These are phyloP conservation scores for Gorsachius goisagi DNA, from an alignment of 2,113 vertebrate species.

Conservation along the genomic window DNA sequence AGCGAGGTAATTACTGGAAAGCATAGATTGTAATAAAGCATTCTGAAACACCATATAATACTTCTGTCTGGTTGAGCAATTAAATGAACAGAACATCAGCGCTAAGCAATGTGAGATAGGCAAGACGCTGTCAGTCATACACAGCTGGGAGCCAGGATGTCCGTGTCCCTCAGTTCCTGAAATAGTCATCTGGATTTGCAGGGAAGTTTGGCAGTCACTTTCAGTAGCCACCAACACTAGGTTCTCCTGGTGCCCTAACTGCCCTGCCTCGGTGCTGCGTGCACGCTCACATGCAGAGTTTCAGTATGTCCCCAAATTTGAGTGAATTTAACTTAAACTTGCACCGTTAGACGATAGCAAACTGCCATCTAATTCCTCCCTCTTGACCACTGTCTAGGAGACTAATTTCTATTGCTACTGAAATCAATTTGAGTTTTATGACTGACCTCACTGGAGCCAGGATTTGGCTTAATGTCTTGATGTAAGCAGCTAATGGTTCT, in stretches of 20 bases:
- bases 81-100: neutral
- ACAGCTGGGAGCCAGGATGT: neutral
- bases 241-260: neutral
- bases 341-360: neutral
- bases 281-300: neutral
- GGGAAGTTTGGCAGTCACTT: neutral
- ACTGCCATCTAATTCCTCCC: neutral
- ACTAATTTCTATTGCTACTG: neutral
- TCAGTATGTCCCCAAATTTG: neutral
- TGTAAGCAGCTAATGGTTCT: slow-evolving; percentile 7
- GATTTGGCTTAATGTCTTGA: slow-evolving; percentile 12
- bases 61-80: slow-evolving; percentile 20
- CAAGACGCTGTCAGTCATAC: neutral
- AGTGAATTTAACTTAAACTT: neutral
- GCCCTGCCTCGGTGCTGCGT: neutral
- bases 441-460: slow-evolving; percentile 1
- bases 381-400: neutral
- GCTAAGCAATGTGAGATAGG: neutral
- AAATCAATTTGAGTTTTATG: slow-evolving; percentile 19
- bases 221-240: neutral
- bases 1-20: neutral
- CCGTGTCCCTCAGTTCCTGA: neutral
- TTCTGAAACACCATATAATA: slow-evolving; percentile 12
- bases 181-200: neutral
- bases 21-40: neutral